These are phyloP conservation scores for Lagopus muta DNA, from an alignment of 2,113 vertebrate genomes.

Conservation along the genomic window DNA sequence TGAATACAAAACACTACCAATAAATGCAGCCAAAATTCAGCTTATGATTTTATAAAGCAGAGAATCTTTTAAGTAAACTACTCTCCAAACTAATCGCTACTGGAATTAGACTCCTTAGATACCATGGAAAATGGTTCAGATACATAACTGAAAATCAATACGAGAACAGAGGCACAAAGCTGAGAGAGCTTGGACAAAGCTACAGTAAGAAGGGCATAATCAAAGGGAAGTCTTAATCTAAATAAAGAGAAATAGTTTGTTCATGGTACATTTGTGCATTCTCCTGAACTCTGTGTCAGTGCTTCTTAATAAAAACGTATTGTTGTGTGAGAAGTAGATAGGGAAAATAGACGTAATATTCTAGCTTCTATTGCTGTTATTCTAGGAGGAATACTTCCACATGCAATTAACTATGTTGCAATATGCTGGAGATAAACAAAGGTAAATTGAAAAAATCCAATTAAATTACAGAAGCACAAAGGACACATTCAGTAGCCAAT, in stretches of 20 bases:
- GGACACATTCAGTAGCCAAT: constrained; percentile 34
- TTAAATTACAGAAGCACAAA: constrained; percentile 44
- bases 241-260: background rate
- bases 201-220: background rate
- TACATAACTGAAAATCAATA: background rate
- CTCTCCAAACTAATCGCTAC: background rate
- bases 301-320: background rate
- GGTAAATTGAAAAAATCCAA: constrained; percentile 50
- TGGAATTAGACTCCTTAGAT: background rate
- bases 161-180: background rate
- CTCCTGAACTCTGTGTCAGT: background rate
- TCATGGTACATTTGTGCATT: background rate
- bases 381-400: constrained; percentile 29
- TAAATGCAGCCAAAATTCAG: background rate
- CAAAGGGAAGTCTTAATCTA: background rate
- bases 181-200: background rate
- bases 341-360: background rate
- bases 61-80: background rate
- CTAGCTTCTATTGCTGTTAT: background rate
- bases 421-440: constrained; percentile 35
- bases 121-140: background rate
- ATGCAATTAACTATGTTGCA: constrained; percentile 30
- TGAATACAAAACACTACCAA: background rate
- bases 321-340: background rate
- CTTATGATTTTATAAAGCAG: background rate